These are phyloP conservation scores for Ernsta delagoae DNA, from an alignment of 2,888 invertebrate genomes.

Conservation along the genomic window DNA sequence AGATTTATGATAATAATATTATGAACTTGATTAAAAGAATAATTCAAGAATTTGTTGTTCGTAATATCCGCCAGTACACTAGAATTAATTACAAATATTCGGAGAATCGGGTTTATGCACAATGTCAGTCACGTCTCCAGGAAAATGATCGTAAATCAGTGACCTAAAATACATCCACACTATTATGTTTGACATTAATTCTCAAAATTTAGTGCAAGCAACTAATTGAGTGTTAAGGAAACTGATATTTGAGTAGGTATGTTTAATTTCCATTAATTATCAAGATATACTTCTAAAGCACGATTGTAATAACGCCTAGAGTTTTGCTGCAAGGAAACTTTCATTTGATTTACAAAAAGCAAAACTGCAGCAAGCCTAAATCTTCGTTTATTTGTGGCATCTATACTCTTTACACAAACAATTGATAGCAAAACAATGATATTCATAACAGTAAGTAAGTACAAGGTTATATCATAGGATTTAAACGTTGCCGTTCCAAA, in stretches of 20 bases:
- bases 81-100: constrained; percentile 30
- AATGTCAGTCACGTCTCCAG: constrained; percentile 37
- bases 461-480: no score
- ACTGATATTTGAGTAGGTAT: neutral
- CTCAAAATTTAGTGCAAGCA: neutral
- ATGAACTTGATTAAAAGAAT: neutral
- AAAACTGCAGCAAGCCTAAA: no score
- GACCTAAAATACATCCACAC: constrained; percentile 39
- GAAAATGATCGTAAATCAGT: constrained; percentile 42
- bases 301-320: no score
- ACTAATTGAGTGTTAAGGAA: neutral
- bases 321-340: no score
- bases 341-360: no score
- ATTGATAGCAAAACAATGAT: no score
- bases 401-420: no score
- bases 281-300: no score
- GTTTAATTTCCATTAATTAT: no score
- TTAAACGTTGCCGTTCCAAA: no score
- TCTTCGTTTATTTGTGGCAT: no score
- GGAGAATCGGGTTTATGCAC: constrained; percentile 30
- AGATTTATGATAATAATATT: neutral
- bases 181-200: constrained; percentile 6
- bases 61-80: constrained; percentile 18
- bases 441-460: no score
- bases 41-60: neutral